These are phyloP conservation scores for Diploscapter pachys DNA, from an alignment of 1,140 invertebrate species.

Conservation along the genomic window DNA sequence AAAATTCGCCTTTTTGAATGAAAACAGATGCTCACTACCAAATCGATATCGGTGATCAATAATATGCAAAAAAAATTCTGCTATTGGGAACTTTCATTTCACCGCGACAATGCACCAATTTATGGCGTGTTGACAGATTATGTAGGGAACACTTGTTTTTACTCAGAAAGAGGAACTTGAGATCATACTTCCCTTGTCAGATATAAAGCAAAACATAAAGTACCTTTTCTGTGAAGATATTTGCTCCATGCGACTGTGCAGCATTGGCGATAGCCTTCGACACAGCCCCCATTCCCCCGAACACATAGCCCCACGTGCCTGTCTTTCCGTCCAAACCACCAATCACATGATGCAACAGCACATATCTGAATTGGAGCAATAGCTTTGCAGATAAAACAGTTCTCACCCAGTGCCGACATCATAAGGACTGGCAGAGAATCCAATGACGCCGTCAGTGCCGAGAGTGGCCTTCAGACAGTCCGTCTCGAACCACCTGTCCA, in stretches of 20 bases:
- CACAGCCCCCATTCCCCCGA: constrained; percentile 68
- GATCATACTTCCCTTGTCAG: too few relatives aligned
- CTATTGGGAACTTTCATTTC: too few relatives aligned
- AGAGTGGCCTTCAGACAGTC: constrained; percentile 67
- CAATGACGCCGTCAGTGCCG: constrained; percentile 68
- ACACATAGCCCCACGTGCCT: constrained; percentile 67
- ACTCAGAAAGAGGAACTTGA: too few relatives aligned
- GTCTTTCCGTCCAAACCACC: constrained; percentile 64
- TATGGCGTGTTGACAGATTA: too few relatives aligned
- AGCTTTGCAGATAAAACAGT: background rate
- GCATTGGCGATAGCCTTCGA: constrained; percentile 64
- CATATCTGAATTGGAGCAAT: constrained; percentile 22
- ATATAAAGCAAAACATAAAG: too few relatives aligned
- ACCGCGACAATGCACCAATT: too few relatives aligned
- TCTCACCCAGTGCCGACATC: constrained; percentile 65
- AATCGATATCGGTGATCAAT: too few relatives aligned
- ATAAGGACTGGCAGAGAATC: constrained; percentile 64
- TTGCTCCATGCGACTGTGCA: constrained; percentile 62
- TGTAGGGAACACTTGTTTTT: too few relatives aligned
- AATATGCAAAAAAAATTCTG: too few relatives aligned
- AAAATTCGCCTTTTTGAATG: too few relatives aligned
- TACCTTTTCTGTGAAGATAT: constrained; percentile 61
- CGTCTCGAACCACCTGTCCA: constrained; percentile 67
- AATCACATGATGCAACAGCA: constrained; percentile 67
- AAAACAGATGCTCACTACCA: too few relatives aligned